Base-by-base conservation (phyloP, 37 sponge, comb jelly and placozoan species). In the Geodia barretti region DNA sequence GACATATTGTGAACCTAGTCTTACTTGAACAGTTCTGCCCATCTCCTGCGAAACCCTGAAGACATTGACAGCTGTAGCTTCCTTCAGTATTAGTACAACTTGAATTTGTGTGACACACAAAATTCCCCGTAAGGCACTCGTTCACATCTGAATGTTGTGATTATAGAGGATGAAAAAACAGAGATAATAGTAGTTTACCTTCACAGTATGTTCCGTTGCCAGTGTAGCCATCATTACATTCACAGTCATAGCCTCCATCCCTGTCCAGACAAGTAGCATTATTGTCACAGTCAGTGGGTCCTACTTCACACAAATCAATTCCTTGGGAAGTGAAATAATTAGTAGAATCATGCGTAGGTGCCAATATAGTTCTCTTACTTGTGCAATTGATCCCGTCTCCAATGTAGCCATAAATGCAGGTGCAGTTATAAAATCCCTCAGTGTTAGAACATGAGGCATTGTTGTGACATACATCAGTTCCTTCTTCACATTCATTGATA, bases 211-310 rank as follows among this genome's bases (percentile, higher is more conserved):
- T 62, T 54, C 84, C 84, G 70, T 68, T 38, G 19, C 84, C 84
- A 72, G 78, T 77, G 72, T 72, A 88, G 0, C 89, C 89, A 38
- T 36, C 32, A 3, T 36, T 39, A 72, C 89, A 88, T 0, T 70
- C 9, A 34, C 89, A 88, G 42, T 39, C 4, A 63, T 70, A 83
- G 41, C 84, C 62, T 23, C 88, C 88, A 4, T 21, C 60, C 34
- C 65, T 81, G 58, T 88, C 41, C 1, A 21, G 24, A 34, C 88
- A 88, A 32, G 29, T 11, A 31, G 69, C 72, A 75, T 69, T 74
- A 1, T 4, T 32, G 29, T 60, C 17, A 54, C 89, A 83, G 58
- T 82, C 63, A n/a, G 76, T 36, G 8, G 64, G 30, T 3, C 62
- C 68, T 28, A 0, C 17, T 0, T 0, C 17, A 64, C 89, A 89